Evolutionary conservation across 2,888 invertebrate species (phyloP), one percentile per base, ranked within the genome.

Genomic region (Rutpela maculata): DNA sequence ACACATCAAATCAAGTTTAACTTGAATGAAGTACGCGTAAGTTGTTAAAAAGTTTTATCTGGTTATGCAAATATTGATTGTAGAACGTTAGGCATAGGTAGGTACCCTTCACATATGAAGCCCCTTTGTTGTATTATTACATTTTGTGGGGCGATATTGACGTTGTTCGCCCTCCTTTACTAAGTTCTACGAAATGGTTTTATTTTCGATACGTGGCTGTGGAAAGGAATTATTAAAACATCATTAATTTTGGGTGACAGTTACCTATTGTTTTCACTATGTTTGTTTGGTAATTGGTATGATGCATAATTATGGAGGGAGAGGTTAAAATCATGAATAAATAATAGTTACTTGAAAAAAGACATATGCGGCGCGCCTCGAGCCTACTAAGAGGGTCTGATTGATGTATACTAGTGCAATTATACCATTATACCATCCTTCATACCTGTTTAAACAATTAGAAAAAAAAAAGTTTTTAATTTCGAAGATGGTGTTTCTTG

Each of bases 181-280:
- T n/a, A 65, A 43, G 65, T 65, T 65, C 65, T 43, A 65, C 65
- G 65, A 65, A 65, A 38, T 65, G 65, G 50, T 65, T 43, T 19
- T 43, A 38, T 65, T 43, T 38, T 38, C 15, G 26, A 26, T 62
- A 19, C 31, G 0, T 15, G 31, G 11, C 65, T 65, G 17, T 18
- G 62, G 65, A 43, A 50, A 15, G 43, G 19, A 65, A 67, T 56
- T 67, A 69, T 55, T 68, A 68, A 57, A 69, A 57, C 12, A 22
- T 59, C 69, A 59, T 69, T 69, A 35, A 69, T 59, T 57, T 69
- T 57, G 18, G 62, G 17, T 55, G 62, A 55, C 69, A 75, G 26
- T 50, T 43, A n/a, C 26, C 69, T 55, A 75, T 75, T 75, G 75
- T 75, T 62, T 75, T 55, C 1, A 62, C 55, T 26, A 50, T 60